phyloP scores from a whole-genome alignment of 2,888 invertebrate genomes.

The Ophion slaviceki region DNA sequence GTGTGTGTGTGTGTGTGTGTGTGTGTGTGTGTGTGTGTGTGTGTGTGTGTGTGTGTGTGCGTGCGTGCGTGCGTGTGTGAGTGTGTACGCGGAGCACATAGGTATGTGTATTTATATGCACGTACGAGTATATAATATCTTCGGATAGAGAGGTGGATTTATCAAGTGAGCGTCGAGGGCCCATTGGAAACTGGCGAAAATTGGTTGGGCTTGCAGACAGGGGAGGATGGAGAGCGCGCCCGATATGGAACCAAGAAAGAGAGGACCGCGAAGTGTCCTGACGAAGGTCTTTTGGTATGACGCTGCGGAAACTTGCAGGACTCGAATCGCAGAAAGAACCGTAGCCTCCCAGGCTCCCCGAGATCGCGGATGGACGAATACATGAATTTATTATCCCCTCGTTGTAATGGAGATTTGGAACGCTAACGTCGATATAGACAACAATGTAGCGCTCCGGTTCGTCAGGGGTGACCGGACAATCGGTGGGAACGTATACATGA shows the following conservation, averaged over 20 bases:
- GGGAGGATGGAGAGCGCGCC: constrained; percentile 39
- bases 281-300: constrained; percentile 15
- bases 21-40: too few species aligned
- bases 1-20: too few species aligned
- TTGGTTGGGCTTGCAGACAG: constrained; percentile 61
- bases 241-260: constrained; percentile 41
- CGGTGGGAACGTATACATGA: too few species aligned
- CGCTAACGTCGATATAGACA: too few species aligned
- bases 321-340: background rate
- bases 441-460: too few species aligned
- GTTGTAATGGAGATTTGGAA: too few species aligned
- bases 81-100: background rate
- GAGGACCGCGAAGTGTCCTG: constrained; percentile 14
- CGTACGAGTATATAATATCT: constrained; percentile 21
- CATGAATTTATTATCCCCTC: background rate
- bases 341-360: background rate
- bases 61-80: background rate
- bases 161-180: constrained; percentile 70
- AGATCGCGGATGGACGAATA: background rate
- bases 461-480: too few species aligned
- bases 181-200: constrained; percentile 69
- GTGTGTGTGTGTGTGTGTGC: too few species aligned
- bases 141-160: constrained; percentile 67
- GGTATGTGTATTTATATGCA: constrained; percentile 20
- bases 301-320: background rate